These are phyloP conservation scores for Sebastes elongatus DNA, from an alignment of 2,797 vertebrate genomes.

Conservation along the genomic window DNA sequence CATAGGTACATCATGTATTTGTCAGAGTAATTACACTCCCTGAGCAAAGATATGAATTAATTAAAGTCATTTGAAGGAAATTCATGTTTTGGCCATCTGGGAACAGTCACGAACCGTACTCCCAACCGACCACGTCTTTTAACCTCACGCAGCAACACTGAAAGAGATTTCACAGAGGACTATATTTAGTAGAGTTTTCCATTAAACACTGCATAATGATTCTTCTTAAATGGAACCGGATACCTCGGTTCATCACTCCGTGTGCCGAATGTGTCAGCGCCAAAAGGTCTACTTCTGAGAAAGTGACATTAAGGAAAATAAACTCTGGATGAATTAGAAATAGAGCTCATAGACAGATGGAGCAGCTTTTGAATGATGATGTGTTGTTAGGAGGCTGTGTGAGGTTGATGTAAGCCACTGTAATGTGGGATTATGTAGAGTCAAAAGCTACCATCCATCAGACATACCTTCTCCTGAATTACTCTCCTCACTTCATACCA, in stretches of 20 bases:
- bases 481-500: constrained; percentile 18
- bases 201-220: constrained; percentile 36
- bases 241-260: constrained; percentile 25
- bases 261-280: constrained; percentile 26
- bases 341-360: neutral
- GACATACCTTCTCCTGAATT: constrained; percentile 7
- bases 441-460: neutral
- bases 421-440: constrained; percentile 13
- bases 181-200: constrained; percentile 48
- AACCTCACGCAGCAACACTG: constrained; percentile 23
- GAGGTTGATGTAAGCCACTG: constrained; percentile 14
- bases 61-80: constrained; percentile 57
- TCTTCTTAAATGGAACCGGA: constrained; percentile 42
- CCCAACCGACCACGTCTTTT: neutral
- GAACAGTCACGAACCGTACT: constrained; percentile 11
- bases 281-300: constrained; percentile 22
- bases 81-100: constrained; percentile 41
- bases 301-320: constrained; percentile 25
- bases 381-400: neutral
- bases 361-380: neutral
- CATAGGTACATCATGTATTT: constrained; percentile 39
- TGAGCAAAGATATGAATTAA: constrained; percentile 57
- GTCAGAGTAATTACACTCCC: constrained; percentile 53
- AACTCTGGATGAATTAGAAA: constrained; percentile 9
- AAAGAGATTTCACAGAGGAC: constrained; percentile 37